Base-by-base conservation (phyloP, 2,113 vertebrate species). In the Glareola pratincola region DNA sequence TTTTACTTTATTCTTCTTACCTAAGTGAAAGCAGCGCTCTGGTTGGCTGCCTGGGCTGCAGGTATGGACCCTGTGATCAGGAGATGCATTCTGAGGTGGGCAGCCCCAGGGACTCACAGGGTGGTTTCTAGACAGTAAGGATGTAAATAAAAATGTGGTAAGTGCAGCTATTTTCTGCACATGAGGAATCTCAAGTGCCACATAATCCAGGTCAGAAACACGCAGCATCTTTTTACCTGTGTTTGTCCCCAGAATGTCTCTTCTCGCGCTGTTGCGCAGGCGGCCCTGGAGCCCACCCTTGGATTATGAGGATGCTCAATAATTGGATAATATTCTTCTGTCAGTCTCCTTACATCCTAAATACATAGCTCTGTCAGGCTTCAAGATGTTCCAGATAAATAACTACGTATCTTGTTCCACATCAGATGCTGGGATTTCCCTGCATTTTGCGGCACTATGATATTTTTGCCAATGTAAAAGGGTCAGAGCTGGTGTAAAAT, bases 181-280 rank as follows among this genome's bases (percentile, higher is more conserved):
- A 0, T 47, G 51, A 60, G 26, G 36, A 79, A 60, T 5, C 68
- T 27, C 6, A 30, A 85, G 23, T 0, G 1, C 39, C 23, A 10
- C 1, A 0, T 37, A 37, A 62, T 34, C n/a, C 53, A 37, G n/a
- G 41, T 32, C 11, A 62, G 59, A 78, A 66, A 37, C 32, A 37
- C 2, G 3, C 30, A 41, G 9, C 21, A 34, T 39, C 26, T 67
- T 1, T 54, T 85, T 27, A 67, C 19, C 17, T n/a, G 23, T 60
- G 18, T 60, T 59, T 54, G 39, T 48, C 14, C 19, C 36, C 27
- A 76, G 19, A 15, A 19, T 0, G 0, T 24, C 50, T 92, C 57
- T 59, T 23, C 21, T 72, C 21, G 0, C 0, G 0, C 9, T 36
- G 26, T 11, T 72, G 17, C 30, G 34, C 34, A 60, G 23, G 8